A percentile compares a stretch with the other conserved stretches of the same genome.
Evolutionary conservation across 2,888 invertebrate genomes (phyloP).

Genomic region (Aleiodes alternator): DNA sequence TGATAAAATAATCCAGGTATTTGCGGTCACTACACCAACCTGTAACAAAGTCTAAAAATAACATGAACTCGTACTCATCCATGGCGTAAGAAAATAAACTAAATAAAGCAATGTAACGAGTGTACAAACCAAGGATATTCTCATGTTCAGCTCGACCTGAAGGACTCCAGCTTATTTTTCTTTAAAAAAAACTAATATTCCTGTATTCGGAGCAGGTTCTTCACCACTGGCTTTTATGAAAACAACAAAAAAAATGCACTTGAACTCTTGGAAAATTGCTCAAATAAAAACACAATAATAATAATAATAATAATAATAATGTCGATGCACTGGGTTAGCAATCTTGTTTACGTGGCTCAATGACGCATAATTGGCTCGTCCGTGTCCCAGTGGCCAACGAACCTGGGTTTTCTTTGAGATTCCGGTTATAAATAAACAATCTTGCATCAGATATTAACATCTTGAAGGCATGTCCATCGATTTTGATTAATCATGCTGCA

Average conservation of each 20-base stretch:
- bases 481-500: constrained; percentile 10
- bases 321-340: constrained; percentile 35
- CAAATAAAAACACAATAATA: constrained; percentile 19
- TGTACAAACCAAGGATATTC: constrained; percentile 21
- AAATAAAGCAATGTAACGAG: background rate
- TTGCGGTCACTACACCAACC: constrained; percentile 65
- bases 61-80: constrained; percentile 45
- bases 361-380: constrained; percentile 28
- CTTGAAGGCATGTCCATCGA: background rate
- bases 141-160: background rate
- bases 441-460: background rate
- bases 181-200: background rate
- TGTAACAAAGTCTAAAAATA: constrained; percentile 62
- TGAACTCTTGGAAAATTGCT: constrained; percentile 26
- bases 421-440: constrained; percentile 17
- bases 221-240: background rate
- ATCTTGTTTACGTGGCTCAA: constrained; percentile 30
- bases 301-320: constrained; percentile 16
- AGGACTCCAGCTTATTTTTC: constrained; percentile 17
- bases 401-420: constrained; percentile 13
- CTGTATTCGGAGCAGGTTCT: constrained; percentile 34
- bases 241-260: constrained; percentile 20
- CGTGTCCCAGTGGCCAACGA: constrained; percentile 28
- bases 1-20: constrained; percentile 63
- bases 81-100: constrained; percentile 43